phyloP scores from a whole-genome alignment of 92 coral and sea anemone species.

The Desmophyllum pertusum region DNA sequence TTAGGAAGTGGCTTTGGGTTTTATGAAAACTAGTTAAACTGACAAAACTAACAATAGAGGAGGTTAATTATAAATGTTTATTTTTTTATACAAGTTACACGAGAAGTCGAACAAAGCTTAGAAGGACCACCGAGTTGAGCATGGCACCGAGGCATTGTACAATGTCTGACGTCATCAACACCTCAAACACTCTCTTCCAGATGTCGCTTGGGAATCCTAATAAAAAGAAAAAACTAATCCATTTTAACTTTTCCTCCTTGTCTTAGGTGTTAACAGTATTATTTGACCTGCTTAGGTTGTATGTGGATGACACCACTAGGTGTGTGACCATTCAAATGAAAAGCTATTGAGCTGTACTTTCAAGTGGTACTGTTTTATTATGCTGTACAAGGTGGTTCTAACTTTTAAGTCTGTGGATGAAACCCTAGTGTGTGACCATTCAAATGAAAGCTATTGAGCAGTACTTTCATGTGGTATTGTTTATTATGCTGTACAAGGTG shows the following conservation, averaged over 20 bases:
- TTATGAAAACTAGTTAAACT: background rate
- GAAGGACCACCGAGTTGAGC: slow-evolving; percentile 94
- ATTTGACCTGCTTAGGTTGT: too few species aligned
- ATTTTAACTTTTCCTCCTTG: background rate
- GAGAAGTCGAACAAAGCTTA: slow-evolving; percentile 22
- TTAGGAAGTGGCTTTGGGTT: too few species aligned
- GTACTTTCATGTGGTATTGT: too few species aligned
- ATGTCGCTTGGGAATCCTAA: slow-evolving; percentile 98
- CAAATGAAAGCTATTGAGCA: too few species aligned
- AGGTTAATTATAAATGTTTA: background rate
- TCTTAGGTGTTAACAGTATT: too few species aligned
- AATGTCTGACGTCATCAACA: slow-evolving; percentile 95
- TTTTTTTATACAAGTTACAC: slow-evolving; percentile 5
- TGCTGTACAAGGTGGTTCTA: background rate
- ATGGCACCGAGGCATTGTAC: slow-evolving; percentile 97
- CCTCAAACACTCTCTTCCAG: slow-evolving; percentile 96
- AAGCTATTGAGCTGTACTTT: too few species aligned
- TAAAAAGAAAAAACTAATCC: background rate
- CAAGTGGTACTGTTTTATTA: background rate
- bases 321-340: too few species aligned
- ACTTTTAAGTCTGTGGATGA: too few species aligned
- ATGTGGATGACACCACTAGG: too few species aligned
- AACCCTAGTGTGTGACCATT: too few species aligned
- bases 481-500: too few species aligned
- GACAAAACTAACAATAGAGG: too few species aligned